Base-by-base conservation (phyloP, 1,140 invertebrate genomes). In the Drosophila sechellia region DNA sequence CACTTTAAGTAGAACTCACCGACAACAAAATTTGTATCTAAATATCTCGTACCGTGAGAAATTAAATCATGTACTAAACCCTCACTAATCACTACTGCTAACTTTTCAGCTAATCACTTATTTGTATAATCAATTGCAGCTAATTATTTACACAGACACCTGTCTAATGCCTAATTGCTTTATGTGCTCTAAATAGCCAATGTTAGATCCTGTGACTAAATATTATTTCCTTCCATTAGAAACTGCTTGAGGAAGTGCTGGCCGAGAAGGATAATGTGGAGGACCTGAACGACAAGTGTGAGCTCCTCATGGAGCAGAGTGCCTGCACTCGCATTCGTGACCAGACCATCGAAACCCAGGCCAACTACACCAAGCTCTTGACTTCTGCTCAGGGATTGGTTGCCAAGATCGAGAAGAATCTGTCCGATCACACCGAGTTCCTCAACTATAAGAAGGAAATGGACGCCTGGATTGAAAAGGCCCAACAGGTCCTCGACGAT, bases 361-460 rank as follows among this genome's bases (percentile, higher is more conserved):
- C 96, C 4, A 94, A 94, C 25, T 98, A 98, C 74, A 96, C 96
- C 0, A 94, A 95, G 68, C 81, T 97, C 1, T 71, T 97, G 43
- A 96, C 96, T 0, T 95, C 95, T 53, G 95, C 96, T 48, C 96
- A 97, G 93, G 95, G 96, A 53, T 92, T 97, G 17, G 95, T 98
- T 1, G 96, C 96, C 1, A 96, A 95, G 86, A 95, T 97, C 3
- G 96, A 98, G 84, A 98, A 98, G 92, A 97, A 96, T 92, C 91
- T 98, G 0, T 96, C 96, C 1, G 97, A 98, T 92, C 96, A 98
- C 65, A 97, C 96, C 0, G 97, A 98, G 87, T 98, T 98, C 92
- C 93, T 97, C 1, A 96, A 96, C 79, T 96, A 96, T 4, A 97
- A 97, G 84, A 94, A 96, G 71, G 96, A 97, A 81, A 93, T 97